Percentiles rank a stretch among this genome's conserved stretches.
Conservation (phyloP, 2,888 invertebrate genomes). For the Leucophenga montana region DNA sequence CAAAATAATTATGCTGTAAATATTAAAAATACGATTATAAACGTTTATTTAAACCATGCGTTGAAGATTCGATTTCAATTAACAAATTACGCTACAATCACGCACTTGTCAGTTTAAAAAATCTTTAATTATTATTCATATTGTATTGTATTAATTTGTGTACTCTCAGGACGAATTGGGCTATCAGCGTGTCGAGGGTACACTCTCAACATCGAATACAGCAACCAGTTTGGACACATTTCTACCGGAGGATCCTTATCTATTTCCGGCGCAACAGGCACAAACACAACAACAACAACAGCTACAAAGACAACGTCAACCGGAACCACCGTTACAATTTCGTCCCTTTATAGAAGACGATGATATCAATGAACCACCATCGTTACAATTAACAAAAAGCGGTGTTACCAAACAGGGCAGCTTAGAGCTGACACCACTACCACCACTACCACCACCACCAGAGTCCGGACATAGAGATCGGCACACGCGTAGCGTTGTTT, state of each 20-base stretch:
- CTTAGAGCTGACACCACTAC: constrained; percentile 61
- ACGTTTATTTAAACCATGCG: too few species aligned
- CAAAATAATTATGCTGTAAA: too few species aligned
- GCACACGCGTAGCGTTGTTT: constrained; percentile 64
- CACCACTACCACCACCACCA: constrained; percentile 68
- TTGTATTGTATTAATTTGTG: constrained; percentile 11
- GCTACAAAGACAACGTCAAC: constrained; percentile 39
- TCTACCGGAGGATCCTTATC: constrained; percentile 71
- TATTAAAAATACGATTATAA: too few species aligned
- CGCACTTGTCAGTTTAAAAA: constrained; percentile 10
- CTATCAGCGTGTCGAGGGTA: constrained; percentile 73
- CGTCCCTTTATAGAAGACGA: constrained; percentile 60
- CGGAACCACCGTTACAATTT: constrained; percentile 68
- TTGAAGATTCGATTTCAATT: too few species aligned
- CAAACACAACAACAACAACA: constrained; percentile 54
- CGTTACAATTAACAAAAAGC: constrained; percentile 45
- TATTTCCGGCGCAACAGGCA: constrained; percentile 59
- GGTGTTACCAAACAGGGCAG: constrained; percentile 53
- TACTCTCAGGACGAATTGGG: constrained; percentile 65
- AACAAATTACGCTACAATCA: too few species aligned
- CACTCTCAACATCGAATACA: constrained; percentile 77
- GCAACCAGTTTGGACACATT: constrained; percentile 77
- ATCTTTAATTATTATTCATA: too few species aligned
- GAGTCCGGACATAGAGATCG: constrained; percentile 63
- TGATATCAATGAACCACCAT: constrained; percentile 58